A percentile compares a stretch with the other conserved stretches of the same genome.
phyloP scores from a whole-genome alignment of 2,888 invertebrate genomes.

The Drosophila glabriapex region DNA sequence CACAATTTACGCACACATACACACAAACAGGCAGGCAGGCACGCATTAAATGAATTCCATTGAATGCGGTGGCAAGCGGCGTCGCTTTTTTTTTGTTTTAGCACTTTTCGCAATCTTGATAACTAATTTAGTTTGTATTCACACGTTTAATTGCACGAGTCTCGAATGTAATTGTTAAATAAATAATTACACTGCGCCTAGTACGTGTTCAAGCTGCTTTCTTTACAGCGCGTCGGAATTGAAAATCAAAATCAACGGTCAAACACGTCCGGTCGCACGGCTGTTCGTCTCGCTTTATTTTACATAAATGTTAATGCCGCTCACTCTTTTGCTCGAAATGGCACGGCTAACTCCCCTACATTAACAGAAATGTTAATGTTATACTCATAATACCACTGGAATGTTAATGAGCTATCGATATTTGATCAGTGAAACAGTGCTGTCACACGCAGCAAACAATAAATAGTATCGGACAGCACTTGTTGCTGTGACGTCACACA shows the following conservation, averaged over 20 bases:
- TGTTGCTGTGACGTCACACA: conserved; percentile 73
- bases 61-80: conserved; percentile 42
- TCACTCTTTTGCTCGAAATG: conserved; percentile 17
- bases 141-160: conserved; percentile 40
- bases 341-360: conserved; percentile 9
- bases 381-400: conserved; percentile 4
- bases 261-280: conserved; percentile 69
- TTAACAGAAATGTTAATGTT: conserved; percentile 8
- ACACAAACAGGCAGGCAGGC: conserved; percentile 17
- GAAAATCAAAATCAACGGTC: conserved; percentile 76
- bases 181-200: conserved; percentile 44
- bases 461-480: conserved; percentile 51
- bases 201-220: conserved; percentile 38
- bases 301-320: conserved; percentile 54
- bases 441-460: conserved; percentile 15
- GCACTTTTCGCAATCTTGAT: conserved; percentile 30
- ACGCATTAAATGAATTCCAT: conserved; percentile 33
- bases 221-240: conserved; percentile 61
- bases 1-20: conserved; percentile 43
- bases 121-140: conserved; percentile 2
- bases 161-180: conserved; percentile 22
- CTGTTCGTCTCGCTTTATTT: conserved; percentile 63
- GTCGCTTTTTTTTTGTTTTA: conserved; percentile 31
- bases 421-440: conserved; percentile 37
- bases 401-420: conserved; percentile 10